Percentiles rank a stretch among this genome's conserved stretches.
Evolutionary conservation across 2,797 vertebrate genomes (phyloP).

Genomic region (Capromys pilorides): DNA sequence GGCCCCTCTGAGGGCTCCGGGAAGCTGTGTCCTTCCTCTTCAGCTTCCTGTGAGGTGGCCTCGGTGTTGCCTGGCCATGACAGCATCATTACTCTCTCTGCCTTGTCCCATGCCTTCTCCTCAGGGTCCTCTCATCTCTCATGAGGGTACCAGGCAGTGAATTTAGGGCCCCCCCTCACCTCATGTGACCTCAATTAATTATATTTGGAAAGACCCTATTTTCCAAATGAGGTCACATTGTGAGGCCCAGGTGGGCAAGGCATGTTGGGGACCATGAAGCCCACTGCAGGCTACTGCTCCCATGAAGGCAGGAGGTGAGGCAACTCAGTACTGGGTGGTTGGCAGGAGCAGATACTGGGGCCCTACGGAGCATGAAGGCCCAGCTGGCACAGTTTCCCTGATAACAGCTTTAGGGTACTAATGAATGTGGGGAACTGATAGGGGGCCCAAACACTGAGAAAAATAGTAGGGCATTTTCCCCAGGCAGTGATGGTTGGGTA

Average conservation of each 20-base stretch:
- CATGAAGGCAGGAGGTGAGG: neutral
- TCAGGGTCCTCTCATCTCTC: neutral
- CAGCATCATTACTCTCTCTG: neutral
- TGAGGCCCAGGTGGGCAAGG: neutral
- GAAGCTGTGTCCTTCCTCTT: neutral
- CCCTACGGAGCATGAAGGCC: neutral
- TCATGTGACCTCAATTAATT: neutral
- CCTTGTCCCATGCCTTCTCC: neutral
- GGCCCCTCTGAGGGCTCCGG: neutral
- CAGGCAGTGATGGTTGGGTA: neutral
- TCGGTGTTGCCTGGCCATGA: neutral
- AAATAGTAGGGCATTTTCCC: neutral
- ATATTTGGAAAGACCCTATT: neutral
- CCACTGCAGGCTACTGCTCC: accelerated
- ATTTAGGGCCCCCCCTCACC: neutral
- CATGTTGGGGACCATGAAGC: neutral
- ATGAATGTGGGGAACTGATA: neutral
- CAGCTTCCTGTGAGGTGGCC: neutral
- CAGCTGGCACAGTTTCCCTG: neutral
- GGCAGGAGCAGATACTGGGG: slow-evolving; percentile 40
- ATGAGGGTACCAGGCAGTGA: accelerated
- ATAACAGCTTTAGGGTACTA: neutral
- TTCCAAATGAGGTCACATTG: neutral
- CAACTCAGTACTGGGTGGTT: slow-evolving; percentile 47
- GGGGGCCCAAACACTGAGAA: neutral